phyloP scores from a whole-genome alignment of 92 coral and sea anemone species.

The Siderastrea radians region DNA sequence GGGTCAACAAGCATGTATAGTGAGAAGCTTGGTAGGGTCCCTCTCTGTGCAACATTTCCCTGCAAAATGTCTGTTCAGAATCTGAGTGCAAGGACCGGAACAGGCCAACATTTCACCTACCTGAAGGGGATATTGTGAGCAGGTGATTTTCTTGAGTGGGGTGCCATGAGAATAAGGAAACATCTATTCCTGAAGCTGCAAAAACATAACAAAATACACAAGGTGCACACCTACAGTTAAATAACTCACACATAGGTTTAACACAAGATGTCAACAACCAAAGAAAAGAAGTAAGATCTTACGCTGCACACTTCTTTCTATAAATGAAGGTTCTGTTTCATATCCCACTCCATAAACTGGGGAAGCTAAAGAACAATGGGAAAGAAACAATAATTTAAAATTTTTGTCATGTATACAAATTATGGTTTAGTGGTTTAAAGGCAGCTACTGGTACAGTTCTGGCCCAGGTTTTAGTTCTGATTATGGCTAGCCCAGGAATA shows the following conservation, averaged over 20 bases:
- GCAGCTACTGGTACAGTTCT: no score
- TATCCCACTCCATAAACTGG: conserved; percentile 78
- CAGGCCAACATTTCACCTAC: conserved; percentile 42
- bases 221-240: neutral
- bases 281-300: neutral
- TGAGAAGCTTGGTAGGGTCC: neutral
- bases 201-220: neutral
- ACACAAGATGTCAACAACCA: neutral
- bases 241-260: neutral
- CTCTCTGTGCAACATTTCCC: no score
- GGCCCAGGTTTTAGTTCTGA: no score
- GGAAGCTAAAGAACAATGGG: conserved; percentile 37
- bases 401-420: no score
- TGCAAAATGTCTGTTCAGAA: no score
- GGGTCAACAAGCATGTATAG: no score
- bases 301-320: conserved; percentile 93
- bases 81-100: neutral
- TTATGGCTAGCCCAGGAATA: no score
- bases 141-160: conserved; percentile 94
- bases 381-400: neutral
- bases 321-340: conserved; percentile 87
- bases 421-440: no score
- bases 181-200: conserved; percentile 50
- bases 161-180: conserved; percentile 93
- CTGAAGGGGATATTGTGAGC: conserved; percentile 88